Percentiles rank a stretch among this genome's conserved stretches.
These are phyloP conservation scores for Branchipolynoe longqiensis DNA, from an alignment of 2,888 invertebrate genomes.

Conservation along the genomic window DNA sequence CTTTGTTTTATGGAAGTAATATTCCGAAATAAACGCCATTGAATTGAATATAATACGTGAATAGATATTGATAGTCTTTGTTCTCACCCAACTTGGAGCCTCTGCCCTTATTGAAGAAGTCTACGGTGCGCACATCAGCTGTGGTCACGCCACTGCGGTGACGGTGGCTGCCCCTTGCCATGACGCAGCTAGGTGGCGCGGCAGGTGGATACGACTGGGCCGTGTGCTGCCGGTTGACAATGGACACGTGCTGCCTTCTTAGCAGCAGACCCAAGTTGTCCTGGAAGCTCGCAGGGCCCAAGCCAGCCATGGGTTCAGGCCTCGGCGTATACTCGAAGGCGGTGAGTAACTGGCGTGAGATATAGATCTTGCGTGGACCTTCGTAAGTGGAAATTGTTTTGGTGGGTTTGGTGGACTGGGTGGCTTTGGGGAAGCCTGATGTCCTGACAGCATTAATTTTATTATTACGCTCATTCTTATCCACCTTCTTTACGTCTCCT, in stretches of 20 bases:
- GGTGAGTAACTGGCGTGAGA: constrained; percentile 19
- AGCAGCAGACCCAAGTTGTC: constrained; percentile 45
- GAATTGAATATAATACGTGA: no score
- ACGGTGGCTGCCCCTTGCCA: neutral
- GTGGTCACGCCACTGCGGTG: constrained; percentile 30
- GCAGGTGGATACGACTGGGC: constrained; percentile 5
- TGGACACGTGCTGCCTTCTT: constrained; percentile 2
- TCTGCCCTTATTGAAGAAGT: constrained; percentile 48
- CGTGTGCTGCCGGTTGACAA: constrained; percentile 22
- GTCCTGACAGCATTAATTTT: no score
- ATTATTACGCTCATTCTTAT: neutral
- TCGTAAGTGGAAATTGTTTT: neutral
- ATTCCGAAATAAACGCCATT: no score
- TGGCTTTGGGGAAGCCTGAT: no score
- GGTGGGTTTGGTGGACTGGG: no score
- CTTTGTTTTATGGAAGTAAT: no score
- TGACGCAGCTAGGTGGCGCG: neutral
- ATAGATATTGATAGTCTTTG: no score
- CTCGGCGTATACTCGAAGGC: constrained; percentile 13
- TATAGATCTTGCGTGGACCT: constrained; percentile 15
- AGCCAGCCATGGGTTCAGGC: neutral
- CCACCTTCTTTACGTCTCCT: neutral
- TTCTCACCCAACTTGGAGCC: constrained; percentile 25
- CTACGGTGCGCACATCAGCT: constrained; percentile 17
- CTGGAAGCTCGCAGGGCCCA: neutral